These are phyloP conservation scores for Protaetia brevitarsis DNA, from an alignment of 1,140 invertebrate genomes.

Conservation along the genomic window DNA sequence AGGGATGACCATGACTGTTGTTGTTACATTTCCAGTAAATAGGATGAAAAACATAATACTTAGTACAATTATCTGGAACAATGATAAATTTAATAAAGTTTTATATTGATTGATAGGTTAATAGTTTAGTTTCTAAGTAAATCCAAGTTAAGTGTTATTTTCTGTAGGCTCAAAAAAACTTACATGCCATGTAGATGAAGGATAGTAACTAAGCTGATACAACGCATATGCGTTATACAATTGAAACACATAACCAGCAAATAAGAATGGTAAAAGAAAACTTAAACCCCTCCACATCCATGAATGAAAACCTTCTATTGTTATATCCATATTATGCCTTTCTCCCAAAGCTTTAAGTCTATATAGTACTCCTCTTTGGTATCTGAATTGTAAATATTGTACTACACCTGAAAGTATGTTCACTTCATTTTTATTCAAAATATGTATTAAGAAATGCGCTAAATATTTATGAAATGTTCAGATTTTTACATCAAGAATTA, in stretches of 20 bases:
- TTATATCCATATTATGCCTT: conserved; percentile 98
- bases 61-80: conserved; percentile 71
- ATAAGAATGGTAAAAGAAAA: conserved; percentile 94
- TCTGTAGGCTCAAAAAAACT: conserved; percentile 37
- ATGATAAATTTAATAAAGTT: conserved; percentile 19
- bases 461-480: too few species aligned
- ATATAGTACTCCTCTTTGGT: conserved; percentile 95
- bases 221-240: conserved; percentile 92
- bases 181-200: conserved; percentile 91
- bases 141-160: not conserved
- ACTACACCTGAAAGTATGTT: conserved; percentile 71
- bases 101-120: not conserved
- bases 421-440: not conserved
- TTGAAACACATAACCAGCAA: conserved; percentile 91
- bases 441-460: not conserved
- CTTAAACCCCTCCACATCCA: conserved; percentile 99
- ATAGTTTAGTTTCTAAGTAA: not conserved
- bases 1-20: conserved; percentile 79
- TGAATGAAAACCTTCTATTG: conserved; percentile 98
- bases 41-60: conserved; percentile 81
- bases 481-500: too few species aligned
- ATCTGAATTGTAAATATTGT: conserved; percentile 91
- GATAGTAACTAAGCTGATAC: conserved; percentile 70
- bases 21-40: conserved; percentile 87
- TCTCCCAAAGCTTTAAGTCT: conserved; percentile 92